phyloP scores from a whole-genome alignment of 23 tunicate species.

The Aplidium turbinatum region DNA sequence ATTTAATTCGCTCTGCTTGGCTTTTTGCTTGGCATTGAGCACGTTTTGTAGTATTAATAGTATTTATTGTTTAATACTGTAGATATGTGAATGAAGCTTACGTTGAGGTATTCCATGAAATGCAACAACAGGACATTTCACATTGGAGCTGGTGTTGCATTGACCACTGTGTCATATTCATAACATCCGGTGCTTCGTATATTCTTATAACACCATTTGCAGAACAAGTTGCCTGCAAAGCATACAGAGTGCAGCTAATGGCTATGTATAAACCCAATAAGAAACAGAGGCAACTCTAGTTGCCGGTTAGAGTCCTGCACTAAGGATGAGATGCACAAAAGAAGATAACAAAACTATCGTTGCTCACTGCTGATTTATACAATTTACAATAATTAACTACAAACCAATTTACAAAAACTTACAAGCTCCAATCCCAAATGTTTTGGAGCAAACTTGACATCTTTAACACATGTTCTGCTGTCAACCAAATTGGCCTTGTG shows the following conservation, averaged over 20 bases:
- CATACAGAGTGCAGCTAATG: background rate
- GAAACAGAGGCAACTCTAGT: no score
- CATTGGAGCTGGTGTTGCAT: conserved; percentile 62
- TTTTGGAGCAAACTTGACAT: conserved; percentile 90
- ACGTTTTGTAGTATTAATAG: no score
- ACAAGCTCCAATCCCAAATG: conserved; percentile 82
- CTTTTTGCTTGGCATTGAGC: no score
- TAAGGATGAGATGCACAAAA: no score
- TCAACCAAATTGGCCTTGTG: conserved; percentile 79
- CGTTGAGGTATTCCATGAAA: conserved; percentile 91
- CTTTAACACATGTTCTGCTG: conserved; percentile 87
- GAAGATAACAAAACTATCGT: no score
- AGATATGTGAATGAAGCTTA: no score
- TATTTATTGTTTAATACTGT: no score
- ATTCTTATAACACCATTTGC: conserved; percentile 70
- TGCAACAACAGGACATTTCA: conserved; percentile 69
- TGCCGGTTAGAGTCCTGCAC: no score
- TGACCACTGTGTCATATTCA: conserved; percentile 88
- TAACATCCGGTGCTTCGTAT: conserved; percentile 88
- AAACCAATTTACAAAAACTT: conserved; percentile 16
- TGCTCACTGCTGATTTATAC: no score
- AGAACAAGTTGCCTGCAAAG: conserved; percentile 72
- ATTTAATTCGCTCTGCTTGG: no score
- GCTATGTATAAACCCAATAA: background rate
- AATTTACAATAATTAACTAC: no score